Percentiles rank a stretch among this genome's conserved stretches.
phyloP scores from a whole-genome alignment of 2,888 invertebrate genomes.

The Lepas anatifera region DNA sequence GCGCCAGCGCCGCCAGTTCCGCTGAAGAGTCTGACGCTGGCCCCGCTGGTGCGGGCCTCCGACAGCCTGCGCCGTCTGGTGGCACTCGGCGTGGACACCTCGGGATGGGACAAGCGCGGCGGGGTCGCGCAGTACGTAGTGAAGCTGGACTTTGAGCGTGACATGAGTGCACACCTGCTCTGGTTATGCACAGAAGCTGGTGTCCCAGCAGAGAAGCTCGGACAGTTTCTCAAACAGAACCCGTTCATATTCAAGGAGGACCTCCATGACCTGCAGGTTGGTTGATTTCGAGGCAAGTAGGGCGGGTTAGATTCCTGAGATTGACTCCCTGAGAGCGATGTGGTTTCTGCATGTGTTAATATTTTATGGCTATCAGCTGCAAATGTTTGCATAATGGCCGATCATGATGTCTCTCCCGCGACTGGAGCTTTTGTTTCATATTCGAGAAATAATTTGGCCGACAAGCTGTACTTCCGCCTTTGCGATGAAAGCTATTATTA shows the following conservation, averaged over 20 bases:
- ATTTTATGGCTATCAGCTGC: too few species aligned
- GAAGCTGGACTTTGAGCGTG: neutral
- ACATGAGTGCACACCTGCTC: neutral
- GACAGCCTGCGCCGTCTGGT: neutral
- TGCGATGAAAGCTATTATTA: too few species aligned
- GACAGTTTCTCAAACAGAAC: neutral
- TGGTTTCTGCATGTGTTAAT: too few species aligned
- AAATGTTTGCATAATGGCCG: too few species aligned
- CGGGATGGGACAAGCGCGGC: neutral
- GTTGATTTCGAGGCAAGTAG: too few species aligned
- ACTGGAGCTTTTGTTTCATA: too few species aligned
- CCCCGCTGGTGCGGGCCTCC: neutral
- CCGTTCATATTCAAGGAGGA: slow-evolving; percentile 1
- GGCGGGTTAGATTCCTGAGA: too few species aligned
- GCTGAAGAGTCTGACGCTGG: neutral
- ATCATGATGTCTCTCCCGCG: too few species aligned
- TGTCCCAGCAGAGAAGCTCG: neutral
- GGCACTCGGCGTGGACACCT: neutral
- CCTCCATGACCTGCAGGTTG: neutral
- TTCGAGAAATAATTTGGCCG: too few species aligned
- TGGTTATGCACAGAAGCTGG: neutral
- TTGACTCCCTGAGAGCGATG: too few species aligned
- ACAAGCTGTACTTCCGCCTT: too few species aligned
- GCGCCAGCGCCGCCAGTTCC: neutral
- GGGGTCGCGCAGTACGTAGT: neutral